phyloP scores from a whole-genome alignment of 2,797 vertebrate genomes.

The Furcifer pardalis region DNA sequence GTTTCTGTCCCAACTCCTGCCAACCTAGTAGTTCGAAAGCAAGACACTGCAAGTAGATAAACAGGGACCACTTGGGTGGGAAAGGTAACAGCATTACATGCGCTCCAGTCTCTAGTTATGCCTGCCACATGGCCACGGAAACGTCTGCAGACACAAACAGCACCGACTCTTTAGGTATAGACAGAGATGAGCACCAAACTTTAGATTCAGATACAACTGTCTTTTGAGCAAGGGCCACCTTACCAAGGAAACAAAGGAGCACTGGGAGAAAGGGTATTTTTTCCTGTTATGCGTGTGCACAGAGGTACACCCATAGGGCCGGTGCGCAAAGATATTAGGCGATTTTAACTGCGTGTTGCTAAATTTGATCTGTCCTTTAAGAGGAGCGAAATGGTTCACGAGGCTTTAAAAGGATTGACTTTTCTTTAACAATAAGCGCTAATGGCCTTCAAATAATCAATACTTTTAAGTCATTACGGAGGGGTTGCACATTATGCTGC shows the following conservation, averaged over 20 bases:
- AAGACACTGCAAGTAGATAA: too few species aligned
- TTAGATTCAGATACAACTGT: too few species aligned
- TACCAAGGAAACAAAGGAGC: not conserved
- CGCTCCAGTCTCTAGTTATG: too few species aligned
- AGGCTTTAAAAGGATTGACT: slow-evolving; percentile 92
- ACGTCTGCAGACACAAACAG: too few species aligned
- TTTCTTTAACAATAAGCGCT: slow-evolving; percentile 97
- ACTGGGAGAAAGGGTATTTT: not conserved
- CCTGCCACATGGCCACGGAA: too few species aligned
- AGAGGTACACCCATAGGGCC: slow-evolving; percentile 46
- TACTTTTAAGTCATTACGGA: slow-evolving; percentile 91
- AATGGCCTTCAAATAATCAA: slow-evolving; percentile 96
- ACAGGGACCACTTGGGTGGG: too few species aligned
- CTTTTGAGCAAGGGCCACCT: too few species aligned
- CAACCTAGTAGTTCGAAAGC: too few species aligned
- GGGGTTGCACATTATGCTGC: slow-evolving; percentile 81
- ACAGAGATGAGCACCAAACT: too few species aligned
- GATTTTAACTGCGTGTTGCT: slow-evolving; percentile 85
- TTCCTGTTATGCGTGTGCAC: not conserved
- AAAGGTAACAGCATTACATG: too few species aligned
- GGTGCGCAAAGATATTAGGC: slow-evolving; percentile 63
- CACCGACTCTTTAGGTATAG: too few species aligned
- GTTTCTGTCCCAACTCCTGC: too few species aligned
- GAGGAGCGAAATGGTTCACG: slow-evolving; percentile 89
- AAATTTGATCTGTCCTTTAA: slow-evolving; percentile 91